Base-by-base conservation (phyloP, 2,888 invertebrate species). In the Glaucopsyche alexis region DNA sequence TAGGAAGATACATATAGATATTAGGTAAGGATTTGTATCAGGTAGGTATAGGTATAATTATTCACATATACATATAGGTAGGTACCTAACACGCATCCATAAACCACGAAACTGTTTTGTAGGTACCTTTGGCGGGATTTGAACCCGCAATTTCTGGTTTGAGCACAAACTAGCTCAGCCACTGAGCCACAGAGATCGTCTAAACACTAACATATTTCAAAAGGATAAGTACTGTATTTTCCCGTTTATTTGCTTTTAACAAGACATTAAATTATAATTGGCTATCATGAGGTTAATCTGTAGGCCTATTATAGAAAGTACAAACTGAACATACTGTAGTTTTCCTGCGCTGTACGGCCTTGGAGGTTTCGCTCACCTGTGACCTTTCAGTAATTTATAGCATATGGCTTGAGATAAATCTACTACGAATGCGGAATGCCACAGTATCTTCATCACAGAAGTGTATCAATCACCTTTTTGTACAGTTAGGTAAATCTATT, bases 371-470 rank as follows among this genome's bases (percentile, higher is more conserved):
- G 85, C 81, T 80, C 84, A 83, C 81, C 82, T 82, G 84, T 82
- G 81, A 83, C 83, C 84, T 90, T 89, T 89, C 79, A 73, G 83
- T 87, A 89, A 90, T 91, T 90, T 90, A 91, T 86, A 83, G 82
- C 82, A 79, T 78, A 81, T 81, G 81, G 81, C 82, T 79, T 77
- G 78, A 81, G 84, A 91, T 90, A 90, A 90, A 91, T 89, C 85
- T 83, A 79, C 80, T 75, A 80, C 85, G 84, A 82, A 82, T 70
- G 78, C 79, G 85, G 85, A 82, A 82, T 70, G 78, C 79, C 82
- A 83, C 89, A 89, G 89, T 89, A 89, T 84, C 82, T 90, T 82
- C 66, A 66, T 81, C 66, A 72, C 66, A 66, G 40, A 38, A 14
- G 50, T 60, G 45, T 52, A 65, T 40, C n/a, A 13, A 55, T 55